phyloP scores from a whole-genome alignment of 2,113 vertebrate species.

The Neofelis nebulosa region DNA sequence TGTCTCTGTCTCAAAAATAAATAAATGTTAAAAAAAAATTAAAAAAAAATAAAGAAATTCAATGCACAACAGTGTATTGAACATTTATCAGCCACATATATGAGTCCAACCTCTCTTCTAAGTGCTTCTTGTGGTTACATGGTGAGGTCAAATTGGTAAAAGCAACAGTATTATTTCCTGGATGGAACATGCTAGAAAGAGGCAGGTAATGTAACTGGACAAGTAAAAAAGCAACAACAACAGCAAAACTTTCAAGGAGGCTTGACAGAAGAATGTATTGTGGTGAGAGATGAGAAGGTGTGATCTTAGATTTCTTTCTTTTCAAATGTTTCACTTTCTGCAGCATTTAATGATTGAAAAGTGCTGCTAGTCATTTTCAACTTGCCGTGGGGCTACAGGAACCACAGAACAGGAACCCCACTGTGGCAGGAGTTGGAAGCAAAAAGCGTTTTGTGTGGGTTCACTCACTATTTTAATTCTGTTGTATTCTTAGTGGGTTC shows the following conservation, averaged over 20 bases:
- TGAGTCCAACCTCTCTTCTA: not conserved
- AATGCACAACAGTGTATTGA: not conserved
- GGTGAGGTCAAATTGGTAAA: not conserved
- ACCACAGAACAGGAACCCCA: conserved; percentile 66
- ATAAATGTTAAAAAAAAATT: no score
- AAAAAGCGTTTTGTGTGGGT: conserved; percentile 46
- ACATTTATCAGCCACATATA: not conserved
- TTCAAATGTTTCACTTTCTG: conserved; percentile 9
- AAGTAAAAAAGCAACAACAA: not conserved
- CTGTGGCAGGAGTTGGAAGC: not conserved
- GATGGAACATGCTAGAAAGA: not conserved
- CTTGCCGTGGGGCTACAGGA: not conserved
- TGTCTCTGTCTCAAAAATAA: no score
- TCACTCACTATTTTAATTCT: not conserved
- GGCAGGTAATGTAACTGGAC: not conserved
- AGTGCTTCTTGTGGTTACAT: not conserved
- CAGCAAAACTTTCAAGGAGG: not conserved
- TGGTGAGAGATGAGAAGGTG: no score
- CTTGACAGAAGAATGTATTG: not conserved
- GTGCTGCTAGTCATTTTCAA: not conserved
- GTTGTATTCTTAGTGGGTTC: not conserved
- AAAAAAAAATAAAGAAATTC: not conserved
- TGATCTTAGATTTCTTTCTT: not conserved
- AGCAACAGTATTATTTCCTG: not conserved
- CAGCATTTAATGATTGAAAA: not conserved